Base-by-base conservation (phyloP, 2,113 vertebrate species). In the Colius striatus region DNA sequence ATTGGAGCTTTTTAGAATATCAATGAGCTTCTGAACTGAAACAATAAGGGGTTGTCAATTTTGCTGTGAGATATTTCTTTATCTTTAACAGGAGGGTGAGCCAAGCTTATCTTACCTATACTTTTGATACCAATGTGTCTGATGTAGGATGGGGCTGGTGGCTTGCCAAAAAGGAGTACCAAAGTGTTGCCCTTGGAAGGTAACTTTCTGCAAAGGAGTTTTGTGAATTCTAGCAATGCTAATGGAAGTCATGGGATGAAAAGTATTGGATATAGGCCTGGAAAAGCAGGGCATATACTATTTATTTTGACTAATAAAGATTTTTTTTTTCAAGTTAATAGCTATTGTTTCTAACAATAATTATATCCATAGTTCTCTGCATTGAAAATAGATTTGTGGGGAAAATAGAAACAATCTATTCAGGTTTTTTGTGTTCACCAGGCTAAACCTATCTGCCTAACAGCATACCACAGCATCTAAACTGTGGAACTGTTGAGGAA, bases 341-440 rank as follows among this genome's bases (percentile, higher is more conserved):
- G 30, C 36, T 36, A 23, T 89, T 72, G 57, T 89, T 84, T 82
- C 66, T 76, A 61, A 16, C 27, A 85, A 55, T 19, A 84, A 80
- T 36, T 23, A 47, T 34, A 38, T 53, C 50, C 32, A 5, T 41
- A 43, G 41, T 62, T 89, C 50, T 82, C 84, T 70, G 29, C 32
- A 41, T 67, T 92, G 55, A 77, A 66, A 67, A 60, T 16, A 65
- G 9, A 53, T 75, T 82, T 78, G 4, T 53, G 30, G 53, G 53
- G 32, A 16, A 53, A 84, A 68, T 60, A 21, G 43, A 11, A 72
- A 61, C 15, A 62, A 27, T 48, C 57, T 88, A 14, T 67, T 83
- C 72, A 74, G 62, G 51, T 83, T 93, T 97, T 90, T 87, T 38
- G 36, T 11, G 53, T 86, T 94, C 41, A 70, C 53, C 38, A 58